Evolutionary conservation across 2,797 vertebrate species (phyloP), one percentile per base, ranked within the genome.

Genomic region (Myotis daubentonii): DNA sequence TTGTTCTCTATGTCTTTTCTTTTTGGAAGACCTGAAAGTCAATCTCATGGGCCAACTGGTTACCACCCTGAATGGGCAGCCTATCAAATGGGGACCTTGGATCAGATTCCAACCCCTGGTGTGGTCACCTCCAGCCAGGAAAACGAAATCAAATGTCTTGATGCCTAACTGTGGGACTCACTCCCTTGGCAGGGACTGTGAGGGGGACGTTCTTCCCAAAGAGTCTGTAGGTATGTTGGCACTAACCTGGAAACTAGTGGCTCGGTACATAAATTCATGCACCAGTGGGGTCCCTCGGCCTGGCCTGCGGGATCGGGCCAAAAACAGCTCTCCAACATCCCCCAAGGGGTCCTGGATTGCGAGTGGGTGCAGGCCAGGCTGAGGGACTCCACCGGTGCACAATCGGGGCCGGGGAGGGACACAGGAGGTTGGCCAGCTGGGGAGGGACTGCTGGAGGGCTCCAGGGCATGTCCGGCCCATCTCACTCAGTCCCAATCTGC

Each of bases 151-250:
- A 83, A 47, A 49, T 22, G 4, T 15, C 3, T 76, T 87, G 2
- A 36, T 83, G 2, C 25, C 6, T 17, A 23, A 51, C 11, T 4
- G 5, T 0, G 1, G 3, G 5, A 84, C 11, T 12, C n/a, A 0
- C 38, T 84, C 23, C 22, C 1, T n/a, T 72, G 36, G 12, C 19
- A 78, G 25, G 4, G 3, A 11, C 13, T 28, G 6, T 41, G 23
- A n/a, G 11, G 15, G 76, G 41, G 53, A 19, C 22, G 3, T 65
- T 8, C 36, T 86, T 55, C 11, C 47, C 16, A 47, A 22, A 79
- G 4, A 2, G 71, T 5, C 5, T 36, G 4, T 4, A 4, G 4
- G 0, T 33, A 0, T 25, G 6, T 36, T 44, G 51, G 7, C 1
- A 30, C 15, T 10, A 78, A 6, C 51, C 20, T 79, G 3, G 38